Conservation (phyloP, 1,140 invertebrate species). For the Bombus terrestris region DNA sequence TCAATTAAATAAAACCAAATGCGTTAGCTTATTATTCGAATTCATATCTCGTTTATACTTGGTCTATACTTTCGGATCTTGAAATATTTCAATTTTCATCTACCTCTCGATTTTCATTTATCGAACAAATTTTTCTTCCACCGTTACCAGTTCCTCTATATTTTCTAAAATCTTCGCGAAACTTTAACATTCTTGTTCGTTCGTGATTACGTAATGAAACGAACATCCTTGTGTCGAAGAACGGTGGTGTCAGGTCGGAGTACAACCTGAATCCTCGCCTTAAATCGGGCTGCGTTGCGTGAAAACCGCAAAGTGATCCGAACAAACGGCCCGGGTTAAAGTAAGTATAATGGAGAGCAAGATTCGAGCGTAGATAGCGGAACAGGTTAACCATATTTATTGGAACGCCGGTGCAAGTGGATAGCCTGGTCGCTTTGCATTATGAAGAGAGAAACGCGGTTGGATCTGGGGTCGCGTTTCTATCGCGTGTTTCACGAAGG, state of each 20-base stretch:
- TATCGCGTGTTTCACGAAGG: not conserved
- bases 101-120: not conserved
- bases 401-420: constrained; percentile 25
- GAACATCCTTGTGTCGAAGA: too few species aligned
- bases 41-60: not conserved
- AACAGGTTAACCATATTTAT: constrained; percentile 48
- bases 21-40: not conserved
- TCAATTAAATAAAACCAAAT: not conserved
- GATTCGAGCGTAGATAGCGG: constrained; percentile 16
- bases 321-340: constrained; percentile 12
- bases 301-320: constrained; percentile 39
- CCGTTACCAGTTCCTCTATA: not conserved
- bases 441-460: constrained; percentile 39
- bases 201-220: not conserved
- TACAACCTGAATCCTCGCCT: not conserved
- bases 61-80: not conserved
- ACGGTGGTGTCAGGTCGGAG: not conserved
- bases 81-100: not conserved
- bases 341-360: constrained; percentile 40
- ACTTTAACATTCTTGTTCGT: not conserved
- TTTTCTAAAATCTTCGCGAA: too few species aligned
- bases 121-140: too few species aligned
- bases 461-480: constrained; percentile 30
- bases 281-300: constrained; percentile 16
- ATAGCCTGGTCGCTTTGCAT: constrained; percentile 38